Base-by-base conservation (phyloP, 2,113 vertebrate species). In the Pseudorhombus dupliciocellatus region DNA sequence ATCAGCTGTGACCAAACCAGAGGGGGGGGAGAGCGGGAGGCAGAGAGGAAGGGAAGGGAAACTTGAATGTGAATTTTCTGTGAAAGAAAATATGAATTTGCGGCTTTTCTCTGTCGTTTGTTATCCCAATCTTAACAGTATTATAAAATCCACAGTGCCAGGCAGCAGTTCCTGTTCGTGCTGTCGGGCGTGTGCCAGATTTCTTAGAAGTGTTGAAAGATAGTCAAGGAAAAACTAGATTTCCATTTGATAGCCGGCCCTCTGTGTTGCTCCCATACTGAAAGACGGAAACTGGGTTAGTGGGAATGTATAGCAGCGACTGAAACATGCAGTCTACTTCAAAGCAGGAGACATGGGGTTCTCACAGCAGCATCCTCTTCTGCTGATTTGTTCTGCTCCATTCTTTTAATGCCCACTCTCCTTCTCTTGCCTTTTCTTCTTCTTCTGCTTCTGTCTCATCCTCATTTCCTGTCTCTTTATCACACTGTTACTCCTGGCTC, bases 1-100 rank as follows among this genome's bases (percentile, higher is more conserved):
- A 84, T 80, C 48, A 28, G 59, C 64, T 80, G 75, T 77, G 81
- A 83, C 57, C 20, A 48, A 30, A 30, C 7, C 26, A 24, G 22
- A 11, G 21, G 34, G 25, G 31, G 20, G 30, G 4, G 16, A 5
- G n/a, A 6, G 15, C 21, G 20, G 30, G n/a, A 37, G 56, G 31
- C 9, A n/a, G 16, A 24, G 56, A 25, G 5, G 21, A n/a, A 5
- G 3, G n/a, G 21, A 15, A 8, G 12, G 6, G 26, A 8, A 4
- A 37, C 34, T 11, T 37, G 11, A 37, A 37, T 37, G 34, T 37
- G 34, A 28, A 2, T 37, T 37, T 37, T 37, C 34, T 37, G 34
- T 37, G 12, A 37, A 37, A 37, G 2, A 37, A 48, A 20, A 18
- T 48, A 2, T 48, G 46, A 48, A n/a, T 48, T 20, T 8, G 46